These are phyloP conservation scores for Spermophilus dauricus DNA, from an alignment of 2,113 vertebrate species.

Conservation along the genomic window DNA sequence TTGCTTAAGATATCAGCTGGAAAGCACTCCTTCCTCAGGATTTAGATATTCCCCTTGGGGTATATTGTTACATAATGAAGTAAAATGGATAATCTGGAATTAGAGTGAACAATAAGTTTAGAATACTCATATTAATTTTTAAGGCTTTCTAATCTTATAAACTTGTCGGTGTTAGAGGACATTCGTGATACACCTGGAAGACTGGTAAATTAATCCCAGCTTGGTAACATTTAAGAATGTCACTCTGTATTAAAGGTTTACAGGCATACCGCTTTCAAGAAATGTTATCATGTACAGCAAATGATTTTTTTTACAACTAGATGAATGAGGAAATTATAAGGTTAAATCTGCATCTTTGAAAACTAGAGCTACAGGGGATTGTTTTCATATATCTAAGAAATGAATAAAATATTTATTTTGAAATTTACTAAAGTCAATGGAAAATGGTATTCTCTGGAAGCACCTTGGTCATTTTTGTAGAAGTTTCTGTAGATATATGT, in stretches of 20 bases:
- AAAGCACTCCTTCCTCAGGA: neutral
- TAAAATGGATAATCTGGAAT: neutral
- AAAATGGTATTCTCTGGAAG: neutral
- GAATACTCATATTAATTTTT: neutral
- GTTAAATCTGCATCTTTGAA: neutral
- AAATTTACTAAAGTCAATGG: neutral
- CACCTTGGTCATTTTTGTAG: neutral
- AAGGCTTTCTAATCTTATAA: neutral
- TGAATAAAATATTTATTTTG: neutral
- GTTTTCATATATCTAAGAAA: conserved; percentile 13
- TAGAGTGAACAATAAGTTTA: neutral
- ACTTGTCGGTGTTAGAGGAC: neutral
- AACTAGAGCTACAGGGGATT: neutral
- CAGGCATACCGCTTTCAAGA: neutral
- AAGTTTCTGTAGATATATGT: neutral
- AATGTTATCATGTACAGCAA: neutral
- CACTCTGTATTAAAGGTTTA: neutral
- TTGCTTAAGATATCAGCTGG: neutral
- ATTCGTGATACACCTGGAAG: neutral
- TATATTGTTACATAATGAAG: neutral
- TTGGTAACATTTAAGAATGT: neutral
- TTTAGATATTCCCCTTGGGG: neutral
- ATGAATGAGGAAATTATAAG: neutral
- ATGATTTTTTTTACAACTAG: neutral
- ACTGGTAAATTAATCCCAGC: neutral